phyloP scores from a whole-genome alignment of 2,888 invertebrate species.

The Phortica okadai region DNA sequence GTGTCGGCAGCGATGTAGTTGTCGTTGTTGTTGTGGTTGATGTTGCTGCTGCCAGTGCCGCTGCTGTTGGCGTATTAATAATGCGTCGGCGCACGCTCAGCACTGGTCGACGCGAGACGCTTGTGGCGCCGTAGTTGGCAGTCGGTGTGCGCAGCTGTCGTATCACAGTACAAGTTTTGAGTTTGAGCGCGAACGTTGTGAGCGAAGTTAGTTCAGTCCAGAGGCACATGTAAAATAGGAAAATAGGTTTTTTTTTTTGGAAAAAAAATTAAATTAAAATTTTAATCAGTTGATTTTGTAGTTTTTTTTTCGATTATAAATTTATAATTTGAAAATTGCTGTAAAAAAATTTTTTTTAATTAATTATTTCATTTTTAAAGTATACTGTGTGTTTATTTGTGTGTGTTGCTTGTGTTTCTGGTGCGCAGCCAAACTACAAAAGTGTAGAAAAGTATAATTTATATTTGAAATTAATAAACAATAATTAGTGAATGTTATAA shows the following conservation, averaged over 20 bases:
- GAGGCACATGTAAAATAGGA: conserved; percentile 23
- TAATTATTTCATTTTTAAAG: not conserved
- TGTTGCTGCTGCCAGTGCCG: conserved; percentile 45
- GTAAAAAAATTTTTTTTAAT: too few species aligned
- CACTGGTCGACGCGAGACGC: conserved; percentile 70
- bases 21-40: conserved; percentile 49
- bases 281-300: not conserved
- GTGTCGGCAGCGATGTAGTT: conserved; percentile 34
- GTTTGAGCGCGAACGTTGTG: conserved; percentile 33
- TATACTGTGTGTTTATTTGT: not conserved
- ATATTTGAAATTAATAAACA: not conserved
- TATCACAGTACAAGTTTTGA: conserved; percentile 41
- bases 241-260: not conserved
- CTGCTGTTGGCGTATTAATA: conserved; percentile 59
- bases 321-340: too few species aligned
- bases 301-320: not conserved
- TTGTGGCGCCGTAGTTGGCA: conserved; percentile 47
- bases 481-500: too few species aligned
- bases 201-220: conserved; percentile 49
- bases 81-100: conserved; percentile 73
- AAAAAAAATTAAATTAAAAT: not conserved
- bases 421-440: not conserved
- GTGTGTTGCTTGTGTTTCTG: not conserved
- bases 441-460: not conserved
- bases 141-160: conserved; percentile 54